phyloP scores from a whole-genome alignment of 2,113 vertebrate species.

The Ondatra zibethicus region DNA sequence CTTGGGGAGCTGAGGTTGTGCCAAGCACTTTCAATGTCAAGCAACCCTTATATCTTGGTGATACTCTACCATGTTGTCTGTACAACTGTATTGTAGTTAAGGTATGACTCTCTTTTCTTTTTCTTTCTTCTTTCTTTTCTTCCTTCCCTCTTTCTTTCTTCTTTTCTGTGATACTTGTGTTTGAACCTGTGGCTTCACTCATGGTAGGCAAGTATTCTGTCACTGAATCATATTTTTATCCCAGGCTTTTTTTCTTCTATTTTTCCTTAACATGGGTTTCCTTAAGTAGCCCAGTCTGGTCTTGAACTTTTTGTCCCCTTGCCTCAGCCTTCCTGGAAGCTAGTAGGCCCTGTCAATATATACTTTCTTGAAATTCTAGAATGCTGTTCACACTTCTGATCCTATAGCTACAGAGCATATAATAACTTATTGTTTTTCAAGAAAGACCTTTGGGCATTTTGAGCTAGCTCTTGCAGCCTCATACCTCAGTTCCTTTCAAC shows the following conservation, averaged over 20 bases:
- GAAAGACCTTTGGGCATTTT: neutral
- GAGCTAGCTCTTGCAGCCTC: too few species aligned
- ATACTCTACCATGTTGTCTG: too few species aligned
- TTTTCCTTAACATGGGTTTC: neutral
- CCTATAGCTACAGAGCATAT: neutral
- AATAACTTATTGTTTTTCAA: neutral
- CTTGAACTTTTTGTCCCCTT: neutral
- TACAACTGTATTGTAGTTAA: neutral
- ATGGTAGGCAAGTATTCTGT: neutral
- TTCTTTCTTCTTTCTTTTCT: neutral
- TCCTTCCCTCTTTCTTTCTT: neutral
- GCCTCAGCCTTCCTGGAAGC: neutral
- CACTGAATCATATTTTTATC: neutral
- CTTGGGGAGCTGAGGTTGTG: neutral
- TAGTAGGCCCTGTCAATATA: neutral
- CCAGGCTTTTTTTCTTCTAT: neutral
- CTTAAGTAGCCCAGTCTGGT: neutral
- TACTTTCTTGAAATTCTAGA: neutral
- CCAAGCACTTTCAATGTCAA: neutral
- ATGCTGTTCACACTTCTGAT: neutral
- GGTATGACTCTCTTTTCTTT: neutral
- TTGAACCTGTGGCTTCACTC: neutral
- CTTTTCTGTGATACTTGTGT: neutral
- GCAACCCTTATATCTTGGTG: neutral
- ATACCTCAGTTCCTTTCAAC: neutral